Evolutionary conservation across 23 tunicate species (phyloP).

Genomic region (Aplidium turbinatum): DNA sequence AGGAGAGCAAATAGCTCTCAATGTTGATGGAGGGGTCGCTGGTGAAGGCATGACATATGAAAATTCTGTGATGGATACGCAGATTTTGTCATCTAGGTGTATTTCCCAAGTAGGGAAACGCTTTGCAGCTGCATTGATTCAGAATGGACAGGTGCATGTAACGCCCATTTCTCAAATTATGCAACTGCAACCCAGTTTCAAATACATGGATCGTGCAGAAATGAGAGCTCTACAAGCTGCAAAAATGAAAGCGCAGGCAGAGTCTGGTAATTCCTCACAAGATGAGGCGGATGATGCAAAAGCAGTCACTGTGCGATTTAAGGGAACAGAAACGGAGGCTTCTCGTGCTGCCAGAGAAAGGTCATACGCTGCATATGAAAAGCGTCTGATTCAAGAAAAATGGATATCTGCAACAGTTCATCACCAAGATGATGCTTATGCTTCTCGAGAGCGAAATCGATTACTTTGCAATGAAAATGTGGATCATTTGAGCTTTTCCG

Average conservation of each 20-base stretch:
- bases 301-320: slow-evolving; percentile 80
- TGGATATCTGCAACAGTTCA: slow-evolving; percentile 60
- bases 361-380: slow-evolving; percentile 84
- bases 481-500: slow-evolving; percentile 33
- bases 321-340: slow-evolving; percentile 81
- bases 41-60: slow-evolving; percentile 53
- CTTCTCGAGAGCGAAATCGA: slow-evolving; percentile 48
- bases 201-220: slow-evolving; percentile 81
- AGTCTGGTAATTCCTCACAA: slow-evolving; percentile 85
- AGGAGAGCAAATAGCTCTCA: slow-evolving; percentile 87
- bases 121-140: slow-evolving; percentile 54
- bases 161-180: slow-evolving; percentile 60
- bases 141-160: slow-evolving; percentile 57
- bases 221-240: slow-evolving; percentile 70
- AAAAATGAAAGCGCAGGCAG: slow-evolving; percentile 69
- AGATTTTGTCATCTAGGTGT: slow-evolving; percentile 38
- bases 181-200: slow-evolving; percentile 79
- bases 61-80: slow-evolving; percentile 71
- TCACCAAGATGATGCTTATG: slow-evolving; percentile 20
- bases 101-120: slow-evolving; percentile 50
- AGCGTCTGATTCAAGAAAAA: slow-evolving; percentile 62
- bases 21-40: slow-evolving; percentile 71
- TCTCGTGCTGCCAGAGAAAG: slow-evolving; percentile 61
- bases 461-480: slow-evolving; percentile 27
- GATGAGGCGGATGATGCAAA: slow-evolving; percentile 87